Percentiles rank a stretch among this genome's conserved stretches.
Conservation (phyloP, 2,797 vertebrate genomes). For the Helarctos malayanus region DNA sequence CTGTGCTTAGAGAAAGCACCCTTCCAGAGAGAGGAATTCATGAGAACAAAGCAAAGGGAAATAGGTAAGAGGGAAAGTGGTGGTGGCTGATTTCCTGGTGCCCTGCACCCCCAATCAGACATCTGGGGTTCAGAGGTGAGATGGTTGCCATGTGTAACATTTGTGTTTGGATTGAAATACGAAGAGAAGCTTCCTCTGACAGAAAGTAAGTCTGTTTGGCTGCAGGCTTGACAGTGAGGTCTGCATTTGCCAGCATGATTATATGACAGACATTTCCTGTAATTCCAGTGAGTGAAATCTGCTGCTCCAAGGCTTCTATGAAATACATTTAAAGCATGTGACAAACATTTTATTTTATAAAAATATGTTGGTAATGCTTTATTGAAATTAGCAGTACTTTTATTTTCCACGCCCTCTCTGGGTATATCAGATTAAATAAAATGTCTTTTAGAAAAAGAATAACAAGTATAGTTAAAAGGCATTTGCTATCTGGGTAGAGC, state of each 20-base stretch:
- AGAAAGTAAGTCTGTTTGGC: neutral
- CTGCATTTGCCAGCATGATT: neutral
- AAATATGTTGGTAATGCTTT: neutral
- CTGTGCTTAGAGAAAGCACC: neutral
- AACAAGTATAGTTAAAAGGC: neutral
- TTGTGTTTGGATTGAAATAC: neutral
- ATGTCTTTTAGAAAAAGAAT: neutral
- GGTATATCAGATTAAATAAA: neutral
- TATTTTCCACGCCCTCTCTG: neutral
- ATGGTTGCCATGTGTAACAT: neutral
- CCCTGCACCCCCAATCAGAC: neutral
- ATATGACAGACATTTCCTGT: neutral
- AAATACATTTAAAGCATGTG: neutral
- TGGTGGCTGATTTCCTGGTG: neutral
- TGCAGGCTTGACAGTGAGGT: neutral
- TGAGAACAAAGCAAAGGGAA: neutral
- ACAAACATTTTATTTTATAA: neutral
- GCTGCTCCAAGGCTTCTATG: neutral
- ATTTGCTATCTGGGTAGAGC: neutral
- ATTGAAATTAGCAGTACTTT: neutral
- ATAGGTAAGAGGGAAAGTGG: neutral
- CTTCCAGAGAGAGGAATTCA: neutral
- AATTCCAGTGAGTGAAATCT: neutral
- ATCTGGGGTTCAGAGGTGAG: neutral
- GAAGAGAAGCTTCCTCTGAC: neutral